A percentile compares a stretch with the other conserved stretches of the same genome.
Evolutionary conservation across 1,140 invertebrate genomes (phyloP).

Genomic region (Chironomus tepperi): DNA sequence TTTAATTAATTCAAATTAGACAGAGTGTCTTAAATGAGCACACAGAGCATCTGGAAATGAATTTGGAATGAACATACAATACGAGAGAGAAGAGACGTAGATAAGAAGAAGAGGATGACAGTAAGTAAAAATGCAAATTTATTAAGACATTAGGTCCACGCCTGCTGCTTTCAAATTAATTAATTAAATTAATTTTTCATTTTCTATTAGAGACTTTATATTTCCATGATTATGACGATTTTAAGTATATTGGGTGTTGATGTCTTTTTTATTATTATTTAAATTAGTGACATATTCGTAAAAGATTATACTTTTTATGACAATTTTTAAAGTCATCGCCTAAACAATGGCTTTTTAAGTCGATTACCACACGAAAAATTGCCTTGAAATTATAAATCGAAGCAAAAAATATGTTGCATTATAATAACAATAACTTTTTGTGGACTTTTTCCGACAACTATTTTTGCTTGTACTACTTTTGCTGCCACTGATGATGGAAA

Average conservation of each 20-base stretch:
- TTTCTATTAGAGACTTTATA: not conserved
- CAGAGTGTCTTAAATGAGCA: slow-evolving; percentile 20
- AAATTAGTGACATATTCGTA: no score
- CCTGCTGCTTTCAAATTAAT: slow-evolving; percentile 12
- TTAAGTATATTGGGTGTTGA: not conserved
- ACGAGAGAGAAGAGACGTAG: no score
- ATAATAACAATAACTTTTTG: slow-evolving; percentile 2
- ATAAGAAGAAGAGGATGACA: not conserved
- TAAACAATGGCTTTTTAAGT: no score
- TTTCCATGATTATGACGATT: not conserved
- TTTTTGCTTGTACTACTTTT: no score
- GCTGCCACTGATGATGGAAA: not conserved
- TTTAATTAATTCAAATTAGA: slow-evolving; percentile 24
- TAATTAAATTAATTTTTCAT: slow-evolving; percentile 10
- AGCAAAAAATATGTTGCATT: not conserved
- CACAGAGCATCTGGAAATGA: not conserved
- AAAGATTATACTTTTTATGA: no score
- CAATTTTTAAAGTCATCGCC: no score
- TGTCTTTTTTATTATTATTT: not conserved
- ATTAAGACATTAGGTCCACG: slow-evolving; percentile 12
- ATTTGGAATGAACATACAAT: not conserved
- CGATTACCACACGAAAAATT: no score
- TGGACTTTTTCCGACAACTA: no score
- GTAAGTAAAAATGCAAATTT: not conserved
- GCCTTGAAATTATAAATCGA: no score